Evolutionary conservation across 2,888 invertebrate genomes (phyloP), one percentile per base, ranked within the genome.

Genomic region (Phengaris alcon): DNA sequence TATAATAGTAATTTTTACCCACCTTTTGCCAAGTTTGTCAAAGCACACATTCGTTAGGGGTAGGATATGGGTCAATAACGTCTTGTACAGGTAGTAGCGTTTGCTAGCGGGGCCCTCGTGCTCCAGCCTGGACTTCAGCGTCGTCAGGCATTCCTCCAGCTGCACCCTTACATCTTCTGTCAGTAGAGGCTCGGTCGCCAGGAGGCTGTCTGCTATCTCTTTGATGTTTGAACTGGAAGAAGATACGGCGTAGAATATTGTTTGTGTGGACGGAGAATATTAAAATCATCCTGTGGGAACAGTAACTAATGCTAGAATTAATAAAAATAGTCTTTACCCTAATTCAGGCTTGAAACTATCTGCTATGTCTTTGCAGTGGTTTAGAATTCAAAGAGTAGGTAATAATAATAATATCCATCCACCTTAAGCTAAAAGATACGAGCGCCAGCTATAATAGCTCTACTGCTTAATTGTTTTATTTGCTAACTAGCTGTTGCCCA

Each of bases 21-120:
- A 95, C 96, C 92, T 94, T 79, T 94, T 94, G 12, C 96, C 96
- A 82, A 90, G 90, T 85, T 96, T 95, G 86, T 96, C 95, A 82
- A 96, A 95, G 59, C 95, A 95, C 46, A 96, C 95, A 82, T 96
- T 96, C 6, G 96, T 96, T 55, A 97, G 88, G 2, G 96, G 96
- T 78, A 96, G 87, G 15, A 96, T 93, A 84, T 97, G 96, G 0
- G 95, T 95, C 82, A 94, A 94, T 78, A 96, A 85, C 0, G 94
- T 95, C 86, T 95, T 95, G 89, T 95, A 95, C 80, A 95, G 94
- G 86, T 95, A 95, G 86, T 95, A 96, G 82, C 94, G 92, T 84
- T 95, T 95, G 54, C 94, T 94, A 3, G 93, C 84, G 0, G 95
- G 94, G 0, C 92, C 94, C 77, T 94, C 94, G 79, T 95, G 95